These are phyloP conservation scores for Stigmatopora nigra DNA, from an alignment of 2,113 vertebrate species.

Conservation along the genomic window DNA sequence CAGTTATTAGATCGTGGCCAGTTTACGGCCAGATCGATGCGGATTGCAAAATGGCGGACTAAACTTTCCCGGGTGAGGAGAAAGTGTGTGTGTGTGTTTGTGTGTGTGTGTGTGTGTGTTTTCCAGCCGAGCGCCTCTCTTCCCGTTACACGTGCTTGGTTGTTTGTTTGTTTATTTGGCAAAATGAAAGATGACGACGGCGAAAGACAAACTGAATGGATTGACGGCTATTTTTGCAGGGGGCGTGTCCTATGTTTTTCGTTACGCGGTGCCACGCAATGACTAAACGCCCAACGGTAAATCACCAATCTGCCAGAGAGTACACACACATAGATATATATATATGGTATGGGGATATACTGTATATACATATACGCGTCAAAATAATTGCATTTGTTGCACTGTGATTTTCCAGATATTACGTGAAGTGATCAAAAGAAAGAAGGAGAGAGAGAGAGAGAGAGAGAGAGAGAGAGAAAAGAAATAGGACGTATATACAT, in stretches of 20 bases:
- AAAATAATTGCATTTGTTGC: constrained; percentile 59
- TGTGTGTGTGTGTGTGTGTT: constrained; percentile 16
- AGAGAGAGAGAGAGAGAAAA: constrained; percentile 39
- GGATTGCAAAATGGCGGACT: constrained; percentile 52
- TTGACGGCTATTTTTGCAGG: constrained; percentile 10
- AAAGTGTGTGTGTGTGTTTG: constrained; percentile 13
- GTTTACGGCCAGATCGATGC: constrained; percentile 54
- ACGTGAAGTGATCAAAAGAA: constrained; percentile 38
- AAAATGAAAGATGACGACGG: constrained; percentile 3
- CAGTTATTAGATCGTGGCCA: constrained; percentile 52
- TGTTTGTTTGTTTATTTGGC: constrained; percentile 30
- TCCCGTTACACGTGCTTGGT: constrained; percentile 16
- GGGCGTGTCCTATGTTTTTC: constrained; percentile 10
- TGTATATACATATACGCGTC: constrained; percentile 42
- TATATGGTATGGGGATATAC: constrained; percentile 45
- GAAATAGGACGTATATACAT: constrained; percentile 33
- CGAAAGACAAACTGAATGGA: background rate
- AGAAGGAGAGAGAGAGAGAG: too few species aligned
- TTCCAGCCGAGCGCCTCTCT: constrained; percentile 11
- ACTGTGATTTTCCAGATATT: constrained; percentile 54
- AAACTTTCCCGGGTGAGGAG: background rate
- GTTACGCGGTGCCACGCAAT: constrained; percentile 47
- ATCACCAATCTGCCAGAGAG: constrained; percentile 15
- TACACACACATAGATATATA: constrained; percentile 44
- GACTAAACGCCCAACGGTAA: constrained; percentile 43